phyloP scores from a whole-genome alignment of 2,797 vertebrate genomes.

The Leuciscus waleckii region DNA sequence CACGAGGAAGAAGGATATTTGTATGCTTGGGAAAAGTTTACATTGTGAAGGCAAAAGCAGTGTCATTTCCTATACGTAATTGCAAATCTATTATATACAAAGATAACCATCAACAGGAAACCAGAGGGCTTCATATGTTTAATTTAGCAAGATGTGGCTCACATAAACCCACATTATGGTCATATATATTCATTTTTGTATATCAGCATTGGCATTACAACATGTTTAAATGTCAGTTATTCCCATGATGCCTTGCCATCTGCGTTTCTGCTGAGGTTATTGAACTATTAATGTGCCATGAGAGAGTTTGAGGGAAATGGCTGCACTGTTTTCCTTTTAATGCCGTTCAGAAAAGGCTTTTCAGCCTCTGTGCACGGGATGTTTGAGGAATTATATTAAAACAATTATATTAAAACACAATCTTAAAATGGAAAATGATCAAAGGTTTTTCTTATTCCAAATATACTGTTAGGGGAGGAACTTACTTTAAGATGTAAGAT shows the following conservation, averaged over 20 bases:
- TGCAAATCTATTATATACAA: not conserved
- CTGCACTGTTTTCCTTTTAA: slow-evolving; percentile 25
- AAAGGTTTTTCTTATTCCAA: not conserved
- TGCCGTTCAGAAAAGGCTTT: slow-evolving; percentile 25
- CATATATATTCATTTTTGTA: not conserved
- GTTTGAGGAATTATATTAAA: not conserved
- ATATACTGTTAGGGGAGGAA: not conserved
- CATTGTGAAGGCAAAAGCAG: not conserved
- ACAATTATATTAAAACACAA: not conserved
- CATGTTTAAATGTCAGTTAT: slow-evolving; percentile 16
- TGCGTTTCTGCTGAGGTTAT: slow-evolving; percentile 24
- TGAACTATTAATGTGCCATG: slow-evolving; percentile 53
- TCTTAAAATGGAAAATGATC: not conserved
- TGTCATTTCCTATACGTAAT: not conserved
- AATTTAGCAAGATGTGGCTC: not conserved
- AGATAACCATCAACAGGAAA: slow-evolving; percentile 21
- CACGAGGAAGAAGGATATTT: not conserved
- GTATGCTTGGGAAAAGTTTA: slow-evolving; percentile 1
- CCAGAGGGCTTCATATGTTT: not conserved
- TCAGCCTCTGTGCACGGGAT: slow-evolving; percentile 1
- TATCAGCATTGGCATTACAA: not conserved
- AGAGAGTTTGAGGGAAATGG: slow-evolving; percentile 38
- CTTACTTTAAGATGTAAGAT: not conserved
- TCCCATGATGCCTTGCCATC: slow-evolving; percentile 41
- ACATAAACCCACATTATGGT: not conserved